Evolutionary conservation across 2,797 vertebrate genomes (phyloP), one percentile per base, ranked within the genome.

Genomic region (Columba guinea): DNA sequence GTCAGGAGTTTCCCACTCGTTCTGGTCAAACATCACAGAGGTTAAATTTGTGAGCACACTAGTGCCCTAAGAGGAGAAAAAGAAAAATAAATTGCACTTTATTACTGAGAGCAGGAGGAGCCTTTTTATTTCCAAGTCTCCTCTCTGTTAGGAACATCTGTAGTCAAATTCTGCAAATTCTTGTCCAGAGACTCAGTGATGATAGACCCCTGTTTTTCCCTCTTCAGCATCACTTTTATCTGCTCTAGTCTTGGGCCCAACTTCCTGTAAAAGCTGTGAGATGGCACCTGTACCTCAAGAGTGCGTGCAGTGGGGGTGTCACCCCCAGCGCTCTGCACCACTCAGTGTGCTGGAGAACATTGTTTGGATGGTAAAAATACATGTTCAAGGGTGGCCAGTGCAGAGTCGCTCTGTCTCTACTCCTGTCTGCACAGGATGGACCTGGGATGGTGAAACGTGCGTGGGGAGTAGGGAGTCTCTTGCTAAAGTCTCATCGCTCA

Each of bases 21-120:
- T 92, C n/a, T 98, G 97, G 84, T 99, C 99, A 77, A 97, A 98
- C 86, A 99, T 92, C 92, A 99, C 96, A 0, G 99, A 99, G 3
- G 97, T 97, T 96, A 99, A 91, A 93, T 97, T 99, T n/a, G 98
- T 30, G 13, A 98, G 2, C 41, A 99, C 0, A 20, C 74, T 0
- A 2, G 98, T 98, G 9, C 98, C 99, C 99, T 99, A 76, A 8
- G 86, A 51, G 60, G 89, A 55, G 78, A 59, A 60, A 69, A 74
- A 20, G 2, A 28, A 78, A 62, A 83, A 24, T 1, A 59, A 35
- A 53, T 41, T 20, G 26, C 6, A 4, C 7, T 53, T 28, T 24
- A 14, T 8, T 5, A 37, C 5, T 71, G 21, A 9, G 11, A 44
- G 14, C n/a, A 89, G 10, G 4, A 74, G 11, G 3, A 3, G 4